Percentiles rank a stretch among this genome's conserved stretches.
Conservation (phyloP, 2,888 invertebrate genomes). For the Theodoxus fluviatilis region DNA sequence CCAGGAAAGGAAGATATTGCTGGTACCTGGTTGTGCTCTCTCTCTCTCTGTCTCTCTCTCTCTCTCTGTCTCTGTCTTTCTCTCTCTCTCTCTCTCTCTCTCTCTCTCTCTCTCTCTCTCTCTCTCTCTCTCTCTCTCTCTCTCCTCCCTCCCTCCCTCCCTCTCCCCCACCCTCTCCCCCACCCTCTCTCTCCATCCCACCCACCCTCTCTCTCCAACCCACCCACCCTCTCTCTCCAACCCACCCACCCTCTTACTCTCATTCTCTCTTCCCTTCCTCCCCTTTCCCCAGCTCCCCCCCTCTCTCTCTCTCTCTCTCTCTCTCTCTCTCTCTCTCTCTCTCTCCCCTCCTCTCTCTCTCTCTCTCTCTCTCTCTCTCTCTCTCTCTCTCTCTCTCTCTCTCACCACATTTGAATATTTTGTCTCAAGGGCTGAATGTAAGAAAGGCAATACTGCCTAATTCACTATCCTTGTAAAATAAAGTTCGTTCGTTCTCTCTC, state of each 20-base stretch:
- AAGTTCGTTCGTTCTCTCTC: no score
- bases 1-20: not conserved
- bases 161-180: not conserved
- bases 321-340: not conserved
- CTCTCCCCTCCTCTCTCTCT: slow-evolving; percentile 16
- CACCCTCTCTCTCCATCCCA: not conserved
- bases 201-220: not conserved
- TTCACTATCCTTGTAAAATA: no score
- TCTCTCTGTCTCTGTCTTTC: no score
- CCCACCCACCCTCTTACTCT: not conserved
- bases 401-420: no score
- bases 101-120: no score
- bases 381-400: no score
- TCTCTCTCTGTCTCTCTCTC: slow-evolving; percentile 8
- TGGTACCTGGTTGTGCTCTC: not conserved
- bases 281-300: not conserved
- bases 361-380: slow-evolving; percentile 25
- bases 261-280: not conserved
- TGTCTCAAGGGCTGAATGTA: no score
- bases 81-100: no score
- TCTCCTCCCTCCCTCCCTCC: not conserved
- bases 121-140: slow-evolving; percentile 15
- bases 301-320: not conserved
- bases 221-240: not conserved
- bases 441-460: no score